A percentile compares a stretch with the other conserved stretches of the same genome.
Evolutionary conservation across 2,797 vertebrate species (phyloP).

Genomic region (Myotis myotis): DNA sequence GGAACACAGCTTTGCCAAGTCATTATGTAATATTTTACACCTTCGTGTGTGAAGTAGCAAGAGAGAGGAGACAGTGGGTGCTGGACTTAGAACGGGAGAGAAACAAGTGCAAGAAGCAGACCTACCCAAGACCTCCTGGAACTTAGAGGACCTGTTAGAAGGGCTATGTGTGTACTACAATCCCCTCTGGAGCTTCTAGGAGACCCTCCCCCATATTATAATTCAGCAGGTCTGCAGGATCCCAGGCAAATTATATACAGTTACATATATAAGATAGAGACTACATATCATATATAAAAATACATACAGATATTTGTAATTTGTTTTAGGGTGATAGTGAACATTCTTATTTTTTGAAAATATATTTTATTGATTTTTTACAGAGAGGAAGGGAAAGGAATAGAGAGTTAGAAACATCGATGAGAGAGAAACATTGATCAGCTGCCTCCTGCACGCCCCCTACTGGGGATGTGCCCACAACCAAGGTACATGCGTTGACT

Average conservation of each 20-base stretch:
- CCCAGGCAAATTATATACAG: background rate
- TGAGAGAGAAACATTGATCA: too few species aligned
- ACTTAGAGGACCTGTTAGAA: background rate
- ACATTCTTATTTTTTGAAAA: background rate
- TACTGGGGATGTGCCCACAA: too few species aligned
- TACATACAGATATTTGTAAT: background rate
- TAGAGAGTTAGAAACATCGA: too few species aligned
- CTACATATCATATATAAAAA: background rate
- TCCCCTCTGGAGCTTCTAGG: background rate
- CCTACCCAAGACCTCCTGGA: background rate
- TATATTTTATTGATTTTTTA: too few species aligned
- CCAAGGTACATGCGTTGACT: too few species aligned
- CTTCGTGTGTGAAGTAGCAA: background rate
- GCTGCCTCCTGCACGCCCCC: too few species aligned
- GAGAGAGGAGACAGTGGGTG: background rate
- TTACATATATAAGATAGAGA: background rate
- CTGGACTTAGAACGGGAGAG: background rate
- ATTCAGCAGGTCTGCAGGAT: background rate
- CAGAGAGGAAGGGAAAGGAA: too few species aligned
- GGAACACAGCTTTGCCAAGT: background rate
- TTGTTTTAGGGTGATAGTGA: background rate
- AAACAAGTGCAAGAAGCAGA: background rate
- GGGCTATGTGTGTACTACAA: accelerated
- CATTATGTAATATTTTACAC: background rate
- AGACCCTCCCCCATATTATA: background rate